Base-by-base conservation (phyloP, 2,888 invertebrate species). In the Hydriomena furcata region DNA sequence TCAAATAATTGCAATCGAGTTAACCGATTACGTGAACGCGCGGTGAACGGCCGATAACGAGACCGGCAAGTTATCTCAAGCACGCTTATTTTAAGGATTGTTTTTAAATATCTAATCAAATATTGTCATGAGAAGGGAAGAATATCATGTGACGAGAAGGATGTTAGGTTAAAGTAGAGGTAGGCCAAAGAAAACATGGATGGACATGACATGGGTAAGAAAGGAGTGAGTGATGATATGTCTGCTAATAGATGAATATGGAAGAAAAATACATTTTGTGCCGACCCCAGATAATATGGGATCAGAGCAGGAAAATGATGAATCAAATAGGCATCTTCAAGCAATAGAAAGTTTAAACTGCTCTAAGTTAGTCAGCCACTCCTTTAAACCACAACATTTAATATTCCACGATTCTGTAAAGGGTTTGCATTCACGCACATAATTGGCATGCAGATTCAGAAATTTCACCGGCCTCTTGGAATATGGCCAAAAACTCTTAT, bases 1-100 rank as follows among this genome's bases (percentile, higher is more conserved):
- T 48, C 31, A 44, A 56, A 51, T 46, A 58, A 55, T 51, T 56
- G 38, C 35, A 54, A 53, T 53, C 43, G 28, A 56, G 49, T 52
- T 43, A 52, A 52, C 32, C 46, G 57, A 52, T 57, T 55, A 61
- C 59, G 44, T 42, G 54, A 53, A 50, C 32, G 37, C 30, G 46
- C 41, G 50, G 59, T 61, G 59, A 59, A 61, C 42, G 57, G 34
- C 55, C 61, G 61, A 61, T 61, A 61, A 54, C 45, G 30, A 32
- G 41, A 34, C 55, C 56, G 52, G 12, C 31, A 37, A 55, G 44
- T 52, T 59, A 59, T 61, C 59, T 53, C 48, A 31, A n/a, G n/a
- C n/a, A 32, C 46, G 35, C 44, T 52, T 38, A 17, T 20, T 34
- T 5, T 56, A 61, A 58, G 58, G 55, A 53, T 57, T 50, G 55